Evolutionary conservation across 2,113 vertebrate species (phyloP).

Genomic region (Aptenodytes forsteri): DNA sequence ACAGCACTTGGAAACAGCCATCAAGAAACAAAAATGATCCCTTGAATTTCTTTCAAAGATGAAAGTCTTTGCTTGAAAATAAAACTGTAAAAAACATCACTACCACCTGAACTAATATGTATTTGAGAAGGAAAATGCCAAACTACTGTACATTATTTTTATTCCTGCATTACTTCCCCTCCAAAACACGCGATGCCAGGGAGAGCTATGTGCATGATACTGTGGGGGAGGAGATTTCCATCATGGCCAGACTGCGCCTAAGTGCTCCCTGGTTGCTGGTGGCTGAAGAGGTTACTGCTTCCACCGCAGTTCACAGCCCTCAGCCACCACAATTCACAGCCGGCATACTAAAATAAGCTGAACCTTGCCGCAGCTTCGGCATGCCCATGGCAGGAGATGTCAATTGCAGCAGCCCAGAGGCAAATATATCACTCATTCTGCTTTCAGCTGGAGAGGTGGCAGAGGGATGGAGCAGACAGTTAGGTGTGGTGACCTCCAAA

Average conservation of each 20-base stretch:
- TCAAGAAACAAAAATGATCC: neutral
- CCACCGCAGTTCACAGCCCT: neutral
- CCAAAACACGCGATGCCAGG: rapidly evolving
- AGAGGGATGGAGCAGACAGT: neutral
- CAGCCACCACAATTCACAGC: neutral
- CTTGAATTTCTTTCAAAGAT: neutral
- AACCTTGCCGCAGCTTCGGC: neutral
- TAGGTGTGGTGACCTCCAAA: slow-evolving; percentile 28
- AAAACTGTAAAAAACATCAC: neutral
- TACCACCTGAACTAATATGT: neutral
- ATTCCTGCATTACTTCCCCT: neutral
- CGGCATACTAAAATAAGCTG: neutral
- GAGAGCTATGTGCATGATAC: neutral
- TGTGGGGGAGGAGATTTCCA: neutral
- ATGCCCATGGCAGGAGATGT: neutral
- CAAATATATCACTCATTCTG: neutral
- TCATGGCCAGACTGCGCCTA: neutral
- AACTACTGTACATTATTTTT: neutral
- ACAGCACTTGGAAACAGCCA: slow-evolving; percentile 1
- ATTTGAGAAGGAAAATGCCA: neutral
- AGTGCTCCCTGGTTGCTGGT: neutral
- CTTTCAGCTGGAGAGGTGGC: neutral
- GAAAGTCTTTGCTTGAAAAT: neutral
- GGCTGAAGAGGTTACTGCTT: neutral
- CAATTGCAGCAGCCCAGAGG: neutral